These are phyloP conservation scores for Cantharis lateralis DNA, from an alignment of 2,888 invertebrate genomes.

Conservation along the genomic window DNA sequence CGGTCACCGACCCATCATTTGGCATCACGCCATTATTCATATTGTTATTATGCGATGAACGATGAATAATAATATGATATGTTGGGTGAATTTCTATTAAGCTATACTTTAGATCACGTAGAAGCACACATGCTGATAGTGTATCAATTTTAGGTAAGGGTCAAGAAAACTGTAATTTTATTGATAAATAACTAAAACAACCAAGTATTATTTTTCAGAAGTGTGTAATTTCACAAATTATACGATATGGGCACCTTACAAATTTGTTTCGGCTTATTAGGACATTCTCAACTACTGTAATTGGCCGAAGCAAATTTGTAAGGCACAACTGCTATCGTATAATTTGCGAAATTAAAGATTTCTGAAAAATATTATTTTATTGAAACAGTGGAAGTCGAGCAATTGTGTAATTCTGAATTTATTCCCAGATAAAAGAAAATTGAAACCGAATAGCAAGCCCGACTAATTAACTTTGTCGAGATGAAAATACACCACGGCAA, in stretches of 20 bases:
- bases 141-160: not conserved
- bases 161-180: not conserved
- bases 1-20: slow-evolving; percentile 29
- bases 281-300: not conserved
- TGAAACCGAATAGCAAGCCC: not conserved
- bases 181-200: not conserved
- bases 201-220: not conserved
- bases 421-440: not conserved
- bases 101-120: slow-evolving; percentile 2
- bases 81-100: slow-evolving; percentile 6
- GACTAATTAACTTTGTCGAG: not conserved
- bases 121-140: not conserved
- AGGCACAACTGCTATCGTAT: not conserved
- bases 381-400: not conserved
- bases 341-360: not conserved
- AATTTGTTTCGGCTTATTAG: not conserved
- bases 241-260: not conserved
- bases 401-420: not conserved
- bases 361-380: not conserved
- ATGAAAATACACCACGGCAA: not conserved
- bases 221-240: not conserved
- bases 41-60: slow-evolving; percentile 22
- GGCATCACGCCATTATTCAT: slow-evolving; percentile 29
- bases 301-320: not conserved
- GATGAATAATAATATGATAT: slow-evolving; percentile 22